These are phyloP conservation scores for Pycnonotus jocosus DNA, from an alignment of 2,113 vertebrate genomes.

Conservation along the genomic window DNA sequence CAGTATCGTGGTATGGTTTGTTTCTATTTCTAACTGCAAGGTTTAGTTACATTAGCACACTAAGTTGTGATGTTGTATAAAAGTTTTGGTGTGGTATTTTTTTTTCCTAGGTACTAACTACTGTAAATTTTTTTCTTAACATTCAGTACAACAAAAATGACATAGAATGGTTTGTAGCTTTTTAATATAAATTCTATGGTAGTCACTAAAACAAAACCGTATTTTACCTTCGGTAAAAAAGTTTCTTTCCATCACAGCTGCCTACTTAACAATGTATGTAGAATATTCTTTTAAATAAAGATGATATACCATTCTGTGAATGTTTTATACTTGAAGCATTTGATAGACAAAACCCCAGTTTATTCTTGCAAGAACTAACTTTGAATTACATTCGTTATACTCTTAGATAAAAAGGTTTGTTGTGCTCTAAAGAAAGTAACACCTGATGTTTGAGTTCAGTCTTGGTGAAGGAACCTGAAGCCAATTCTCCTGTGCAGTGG, in stretches of 20 bases:
- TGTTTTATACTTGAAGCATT: background rate
- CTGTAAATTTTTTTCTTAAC: background rate
- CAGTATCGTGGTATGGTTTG: background rate
- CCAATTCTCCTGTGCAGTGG: background rate
- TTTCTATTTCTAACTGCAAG: background rate
- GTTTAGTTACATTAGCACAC: background rate
- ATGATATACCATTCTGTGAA: background rate
- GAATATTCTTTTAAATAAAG: slow-evolving; percentile 9
- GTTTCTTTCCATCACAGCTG: background rate
- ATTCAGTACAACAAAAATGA: background rate
- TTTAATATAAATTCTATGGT: background rate
- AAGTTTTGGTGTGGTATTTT: background rate
- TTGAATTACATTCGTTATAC: background rate
- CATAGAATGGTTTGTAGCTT: background rate
- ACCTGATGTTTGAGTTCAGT: background rate
- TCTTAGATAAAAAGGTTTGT: background rate
- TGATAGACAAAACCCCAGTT: background rate
- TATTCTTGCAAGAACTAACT: background rate
- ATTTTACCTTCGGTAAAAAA: background rate
- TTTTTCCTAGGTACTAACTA: background rate
- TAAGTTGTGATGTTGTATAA: background rate
- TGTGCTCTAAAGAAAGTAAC: background rate
- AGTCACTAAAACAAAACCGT: background rate
- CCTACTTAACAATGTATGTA: background rate
- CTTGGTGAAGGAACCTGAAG: background rate